Base-by-base conservation (phyloP, 2,797 vertebrate species). In the Eidolon dupreanum region DNA sequence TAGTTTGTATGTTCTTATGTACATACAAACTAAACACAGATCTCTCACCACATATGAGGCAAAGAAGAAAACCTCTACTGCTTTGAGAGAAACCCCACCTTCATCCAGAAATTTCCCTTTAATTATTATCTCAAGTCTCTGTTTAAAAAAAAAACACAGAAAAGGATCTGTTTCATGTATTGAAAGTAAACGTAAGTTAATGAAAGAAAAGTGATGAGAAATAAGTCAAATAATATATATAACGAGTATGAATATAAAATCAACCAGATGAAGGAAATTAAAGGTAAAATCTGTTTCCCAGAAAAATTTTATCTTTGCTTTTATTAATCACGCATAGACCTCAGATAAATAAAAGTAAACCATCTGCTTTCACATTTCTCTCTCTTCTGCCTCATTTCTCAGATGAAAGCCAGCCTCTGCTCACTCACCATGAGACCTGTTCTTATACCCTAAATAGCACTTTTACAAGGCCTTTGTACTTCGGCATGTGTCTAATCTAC, bases 161-260 rank as follows among this genome's bases (percentile, higher is more conserved):
- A 28, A 88, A 36, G 16, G 36, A 57, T 20, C 33, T 26, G 10
- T 55, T 61, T 86, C 70, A 87, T 63, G 16, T 73, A 82, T 51
- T 61, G 85, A 53, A 87, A 93, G 10, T 43, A 55, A 87, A 84
- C 10, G 28, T 22, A 95, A 93, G 61, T 77, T 77, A 70, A 93
- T 43, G 31, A 96, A 85, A 75, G n/a, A 94, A 83, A 86, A 66
- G 46, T 53, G n/a, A 33, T n/a, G 41, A 89, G 36, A 79, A 84
- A 38, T 68, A 68, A 70, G 75, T 70, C 79, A 68, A 89, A 59
- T 24, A 74, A 61, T 57, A 93, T n/a, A n/a, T 38, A 33, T 16
- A 90, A 31, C 19, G 46, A 90, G 53, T 75, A 0, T 71, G 43
- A 96, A 68, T 55, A 86, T 31, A 87, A 86, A 90, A 95, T 63